Base-by-base conservation (phyloP, 2,113 vertebrate species). In the Coturnix japonica region DNA sequence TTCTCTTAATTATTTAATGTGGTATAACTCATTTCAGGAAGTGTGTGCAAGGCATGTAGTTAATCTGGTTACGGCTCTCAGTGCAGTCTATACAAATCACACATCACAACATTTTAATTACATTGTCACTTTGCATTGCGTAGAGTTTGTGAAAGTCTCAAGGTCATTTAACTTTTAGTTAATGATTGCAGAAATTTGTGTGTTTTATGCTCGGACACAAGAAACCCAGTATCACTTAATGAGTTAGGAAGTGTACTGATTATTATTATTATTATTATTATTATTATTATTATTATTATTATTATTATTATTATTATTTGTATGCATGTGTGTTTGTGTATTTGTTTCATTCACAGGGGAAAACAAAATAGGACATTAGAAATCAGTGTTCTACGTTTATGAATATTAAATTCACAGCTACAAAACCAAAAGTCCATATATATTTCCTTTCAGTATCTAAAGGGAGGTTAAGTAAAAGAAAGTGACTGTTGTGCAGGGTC, bases 1-100 rank as follows among this genome's bases (percentile, higher is more conserved):
- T 89, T 92, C 51, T 85, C 81, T 51, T 61, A 90, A 85, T 95
- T 94, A 95, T 95, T 93, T 84, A 79, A 51, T 57, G 78, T 35
- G 63, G 56, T 81, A 64, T 63, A 91, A 87, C 35, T 94, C 70
- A 94, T 66, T 83, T 47, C 43, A 81, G 82, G 37, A 63, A 87
- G 28, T 18, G 6, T 85, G 59, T 75, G 37, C 60, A 92, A 93
- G 23, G 91, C 73, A 77, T 85, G 69, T 67, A 89, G 54, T 87
- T 92, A 96, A 94, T 93, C 67, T 37, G 77, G 56, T 94, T 95
- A 87, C 21, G 75, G 37, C 28, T 92, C 54, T 89, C 61, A 31
- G n/a, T 76, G 59, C 44, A 56, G 35, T 65, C 44, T 35, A 2
- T 37, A 83, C 33, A 77, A 74, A 95, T 79, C n/a, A 88, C 53